phyloP scores from a whole-genome alignment of 2,797 vertebrate genomes.

The Somateria mollissima region DNA sequence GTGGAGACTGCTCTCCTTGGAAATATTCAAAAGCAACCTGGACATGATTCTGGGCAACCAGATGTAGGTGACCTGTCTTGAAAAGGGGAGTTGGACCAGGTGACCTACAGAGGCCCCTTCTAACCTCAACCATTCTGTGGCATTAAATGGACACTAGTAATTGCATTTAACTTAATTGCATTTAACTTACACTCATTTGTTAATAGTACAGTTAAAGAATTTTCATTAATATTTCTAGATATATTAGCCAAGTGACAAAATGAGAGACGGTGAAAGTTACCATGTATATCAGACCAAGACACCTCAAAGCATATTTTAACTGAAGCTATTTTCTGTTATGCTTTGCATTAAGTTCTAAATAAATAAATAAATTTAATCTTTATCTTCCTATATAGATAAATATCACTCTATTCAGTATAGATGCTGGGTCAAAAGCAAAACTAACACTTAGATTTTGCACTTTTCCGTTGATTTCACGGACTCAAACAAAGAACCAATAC shows the following conservation, averaged over 20 bases:
- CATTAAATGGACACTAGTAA: neutral
- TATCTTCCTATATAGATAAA: neutral
- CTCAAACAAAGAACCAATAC: neutral
- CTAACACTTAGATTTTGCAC: neutral
- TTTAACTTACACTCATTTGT: neutral
- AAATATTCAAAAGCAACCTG: neutral
- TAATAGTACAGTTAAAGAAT: neutral
- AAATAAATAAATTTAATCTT: neutral
- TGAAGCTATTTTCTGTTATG: neutral
- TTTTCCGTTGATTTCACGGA: neutral
- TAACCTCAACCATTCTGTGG: neutral
- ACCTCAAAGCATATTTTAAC: neutral
- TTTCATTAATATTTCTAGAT: neutral
- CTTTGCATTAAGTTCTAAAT: slow-evolving; percentile 6
- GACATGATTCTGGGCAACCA: neutral
- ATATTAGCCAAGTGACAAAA: neutral
- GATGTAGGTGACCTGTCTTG: neutral
- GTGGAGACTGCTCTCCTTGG: neutral
- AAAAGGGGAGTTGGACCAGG: accelerated
- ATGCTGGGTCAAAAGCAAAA: neutral
- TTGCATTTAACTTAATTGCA: neutral
- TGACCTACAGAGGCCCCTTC: neutral
- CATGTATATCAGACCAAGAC: neutral
- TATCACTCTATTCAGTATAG: neutral
- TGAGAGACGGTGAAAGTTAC: neutral